These are phyloP conservation scores for Heliothis virescens DNA, from an alignment of 1,140 invertebrate genomes.

Conservation along the genomic window DNA sequence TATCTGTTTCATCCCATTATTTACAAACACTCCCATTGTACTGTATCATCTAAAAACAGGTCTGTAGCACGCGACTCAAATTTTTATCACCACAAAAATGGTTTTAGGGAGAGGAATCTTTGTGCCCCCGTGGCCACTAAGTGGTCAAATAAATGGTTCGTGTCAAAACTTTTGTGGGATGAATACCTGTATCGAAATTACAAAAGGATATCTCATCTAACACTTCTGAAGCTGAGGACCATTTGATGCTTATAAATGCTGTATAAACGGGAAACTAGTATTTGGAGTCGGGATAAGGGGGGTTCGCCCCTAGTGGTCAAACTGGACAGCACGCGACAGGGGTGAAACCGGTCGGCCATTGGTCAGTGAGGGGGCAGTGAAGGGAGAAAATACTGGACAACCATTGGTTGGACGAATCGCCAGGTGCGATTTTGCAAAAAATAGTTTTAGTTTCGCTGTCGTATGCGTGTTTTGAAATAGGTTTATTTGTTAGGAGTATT, in stretches of 20 bases:
- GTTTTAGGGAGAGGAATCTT: conserved; percentile 79
- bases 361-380: conserved; percentile 64
- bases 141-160: conserved; percentile 76
- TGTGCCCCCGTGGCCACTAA: conserved; percentile 67
- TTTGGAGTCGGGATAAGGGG: background rate
- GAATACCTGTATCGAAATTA: conserved; percentile 71
- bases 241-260: conserved; percentile 71
- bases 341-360: conserved; percentile 73
- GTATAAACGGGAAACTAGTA: conserved; percentile 49
- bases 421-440: conserved; percentile 66
- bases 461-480: background rate
- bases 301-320: conserved; percentile 17
- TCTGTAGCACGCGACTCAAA: conserved; percentile 70
- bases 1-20: conserved; percentile 66
- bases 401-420: conserved; percentile 64
- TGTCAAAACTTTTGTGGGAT: conserved; percentile 72
- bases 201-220: conserved; percentile 70
- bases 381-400: conserved; percentile 33
- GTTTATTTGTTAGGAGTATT: background rate
- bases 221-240: conserved; percentile 75
- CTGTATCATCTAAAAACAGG: conserved; percentile 62
- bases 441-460: background rate
- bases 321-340: conserved; percentile 60
- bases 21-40: conserved; percentile 56
- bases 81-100: conserved; percentile 59